phyloP scores from a whole-genome alignment of 2,797 vertebrate species.

The Anableps anableps region DNA sequence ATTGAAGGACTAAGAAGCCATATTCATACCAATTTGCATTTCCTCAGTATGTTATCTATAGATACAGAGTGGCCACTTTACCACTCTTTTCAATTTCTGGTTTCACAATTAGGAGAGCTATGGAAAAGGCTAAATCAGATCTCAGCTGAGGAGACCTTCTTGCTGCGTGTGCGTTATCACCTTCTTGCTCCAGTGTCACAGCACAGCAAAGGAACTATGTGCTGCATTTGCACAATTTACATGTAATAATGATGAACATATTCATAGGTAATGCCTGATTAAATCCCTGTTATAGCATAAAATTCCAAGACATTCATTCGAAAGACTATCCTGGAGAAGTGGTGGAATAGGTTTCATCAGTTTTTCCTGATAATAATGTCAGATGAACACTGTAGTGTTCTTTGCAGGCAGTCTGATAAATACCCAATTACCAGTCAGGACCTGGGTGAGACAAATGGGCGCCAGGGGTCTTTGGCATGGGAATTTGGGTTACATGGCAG shows the following conservation, averaged over 20 bases:
- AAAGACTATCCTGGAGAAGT: constrained; percentile 72
- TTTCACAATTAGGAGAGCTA: constrained; percentile 59
- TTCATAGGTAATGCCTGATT: constrained; percentile 33
- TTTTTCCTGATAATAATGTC: constrained; percentile 92
- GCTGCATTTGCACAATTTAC: constrained; percentile 71
- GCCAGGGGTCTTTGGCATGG: constrained; percentile 63
- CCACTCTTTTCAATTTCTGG: constrained; percentile 54
- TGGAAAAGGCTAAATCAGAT: constrained; percentile 66
- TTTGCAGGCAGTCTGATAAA: constrained; percentile 94
- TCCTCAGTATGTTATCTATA: constrained; percentile 66
- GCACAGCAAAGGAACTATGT: constrained; percentile 51
- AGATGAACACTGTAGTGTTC: constrained; percentile 85
- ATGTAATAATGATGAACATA: constrained; percentile 55
- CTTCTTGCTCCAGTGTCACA: constrained; percentile 51
- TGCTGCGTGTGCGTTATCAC: constrained; percentile 57
- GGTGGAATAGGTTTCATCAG: constrained; percentile 76
- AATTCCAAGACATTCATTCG: constrained; percentile 23
- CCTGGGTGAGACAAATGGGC: constrained; percentile 81
- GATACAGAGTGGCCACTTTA: constrained; percentile 60
- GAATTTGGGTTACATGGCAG: constrained; percentile 31
- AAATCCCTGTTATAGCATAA: constrained; percentile 12
- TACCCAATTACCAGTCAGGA: constrained; percentile 90
- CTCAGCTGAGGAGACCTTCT: constrained; percentile 39
- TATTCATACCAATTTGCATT: constrained; percentile 55
- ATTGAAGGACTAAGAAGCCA: constrained; percentile 44